phyloP scores from a whole-genome alignment of 2,797 vertebrate species.

The Oceanodroma leucorhoa region DNA sequence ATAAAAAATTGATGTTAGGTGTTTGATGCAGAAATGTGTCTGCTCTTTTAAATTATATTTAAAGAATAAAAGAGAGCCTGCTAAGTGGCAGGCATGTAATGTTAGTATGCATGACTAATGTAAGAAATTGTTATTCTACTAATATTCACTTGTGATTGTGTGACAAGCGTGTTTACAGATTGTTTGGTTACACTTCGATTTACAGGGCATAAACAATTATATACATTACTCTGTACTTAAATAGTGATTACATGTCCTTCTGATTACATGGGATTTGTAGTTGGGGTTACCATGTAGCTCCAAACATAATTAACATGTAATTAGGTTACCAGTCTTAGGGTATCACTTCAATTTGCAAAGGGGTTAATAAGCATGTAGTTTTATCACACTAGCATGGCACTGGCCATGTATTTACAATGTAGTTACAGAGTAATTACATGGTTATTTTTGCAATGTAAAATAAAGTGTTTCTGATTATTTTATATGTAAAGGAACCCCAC shows the following conservation, averaged over 20 bases:
- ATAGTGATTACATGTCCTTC: conserved; percentile 68
- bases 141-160: conserved; percentile 97
- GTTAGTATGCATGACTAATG: conserved; percentile 96
- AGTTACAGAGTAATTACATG: conserved; percentile 83
- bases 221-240: conserved; percentile 78
- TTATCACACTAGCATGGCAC: conserved; percentile 74
- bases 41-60: conserved; percentile 89
- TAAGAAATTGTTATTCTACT: conserved; percentile 85
- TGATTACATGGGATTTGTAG: conserved; percentile 69
- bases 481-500: conserved; percentile 79
- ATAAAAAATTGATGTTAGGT: conserved; percentile 91
- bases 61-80: conserved; percentile 90
- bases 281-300: conserved; percentile 79
- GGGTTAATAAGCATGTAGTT: conserved; percentile 69
- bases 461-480: conserved; percentile 85
- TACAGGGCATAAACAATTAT: conserved; percentile 83
- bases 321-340: conserved; percentile 70
- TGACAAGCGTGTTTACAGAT: conserved; percentile 98
- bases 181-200: conserved; percentile 84
- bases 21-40: conserved; percentile 84
- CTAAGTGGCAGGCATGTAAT: conserved; percentile 90
- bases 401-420: conserved; percentile 76
- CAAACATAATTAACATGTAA: conserved; percentile 71
- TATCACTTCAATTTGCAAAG: conserved; percentile 69
- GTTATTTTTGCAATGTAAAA: conserved; percentile 86